Conservation (phyloP, 2,113 vertebrate species). For the Alosa alosa region DNA sequence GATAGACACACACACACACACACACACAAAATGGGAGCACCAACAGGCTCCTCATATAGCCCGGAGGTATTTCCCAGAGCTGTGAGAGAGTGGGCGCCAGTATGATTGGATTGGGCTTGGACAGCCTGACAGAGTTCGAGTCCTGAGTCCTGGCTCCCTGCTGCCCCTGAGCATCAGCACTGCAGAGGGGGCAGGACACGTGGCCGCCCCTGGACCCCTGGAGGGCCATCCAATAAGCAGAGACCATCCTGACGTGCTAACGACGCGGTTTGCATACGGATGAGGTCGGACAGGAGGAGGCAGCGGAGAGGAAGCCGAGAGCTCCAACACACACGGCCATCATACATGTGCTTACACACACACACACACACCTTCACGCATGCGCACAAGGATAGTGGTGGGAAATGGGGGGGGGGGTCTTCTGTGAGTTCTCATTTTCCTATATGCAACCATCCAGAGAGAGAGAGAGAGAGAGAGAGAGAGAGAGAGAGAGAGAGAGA, state of each 20-base stretch:
- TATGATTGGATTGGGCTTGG: too few species aligned
- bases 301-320: not conserved
- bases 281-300: not conserved
- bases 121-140: too few species aligned
- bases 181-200: not conserved
- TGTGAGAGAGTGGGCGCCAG: not conserved
- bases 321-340: not conserved
- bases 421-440: too few species aligned
- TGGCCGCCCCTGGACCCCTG: not conserved
- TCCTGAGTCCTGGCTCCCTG: too few species aligned
- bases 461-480: not conserved
- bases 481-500: not conserved
- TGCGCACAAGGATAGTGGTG: not conserved
- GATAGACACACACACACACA: too few species aligned
- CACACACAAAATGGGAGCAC: not conserved
- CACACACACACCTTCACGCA: not conserved
- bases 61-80: not conserved
- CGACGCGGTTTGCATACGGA: not conserved
- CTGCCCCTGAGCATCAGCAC: not conserved
- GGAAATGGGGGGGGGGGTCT: not conserved
- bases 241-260: not conserved
- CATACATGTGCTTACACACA: not conserved
- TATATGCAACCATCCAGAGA: not conserved
- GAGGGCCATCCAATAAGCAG: not conserved
- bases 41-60: not conserved